phyloP scores from a whole-genome alignment of 2,797 vertebrate genomes.

The Alosa sapidissima region DNA sequence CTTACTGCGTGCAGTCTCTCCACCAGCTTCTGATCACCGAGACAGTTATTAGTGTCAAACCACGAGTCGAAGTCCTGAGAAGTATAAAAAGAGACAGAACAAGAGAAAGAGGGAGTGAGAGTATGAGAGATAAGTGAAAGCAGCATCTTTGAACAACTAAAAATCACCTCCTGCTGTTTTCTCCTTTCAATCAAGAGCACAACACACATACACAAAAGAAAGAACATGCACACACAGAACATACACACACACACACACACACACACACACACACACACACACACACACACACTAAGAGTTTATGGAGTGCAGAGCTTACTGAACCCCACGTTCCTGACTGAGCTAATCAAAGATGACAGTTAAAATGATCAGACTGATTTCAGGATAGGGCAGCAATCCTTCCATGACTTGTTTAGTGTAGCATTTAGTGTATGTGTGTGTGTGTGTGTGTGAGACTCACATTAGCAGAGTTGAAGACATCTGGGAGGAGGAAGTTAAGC shows the following conservation, averaged over 20 bases:
- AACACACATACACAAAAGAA: background rate
- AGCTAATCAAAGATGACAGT: constrained; percentile 7
- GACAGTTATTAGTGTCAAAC: constrained; percentile 90
- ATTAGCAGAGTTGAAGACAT: constrained; percentile 88
- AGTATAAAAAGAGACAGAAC: constrained; percentile 38
- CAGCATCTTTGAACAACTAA: background rate
- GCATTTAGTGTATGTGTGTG: background rate
- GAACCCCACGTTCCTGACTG: constrained; percentile 2
- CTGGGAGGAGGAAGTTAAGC: constrained; percentile 86
- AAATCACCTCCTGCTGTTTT: background rate
- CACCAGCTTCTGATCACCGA: constrained; percentile 87
- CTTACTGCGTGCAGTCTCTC: constrained; percentile 87
- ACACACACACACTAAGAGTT: too few species aligned
- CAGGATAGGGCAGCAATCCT: background rate
- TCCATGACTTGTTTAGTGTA: background rate
- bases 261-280: too few species aligned
- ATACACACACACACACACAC: background rate
- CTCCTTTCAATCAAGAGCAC: background rate
- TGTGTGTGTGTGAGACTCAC: constrained; percentile 66
- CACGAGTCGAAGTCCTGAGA: constrained; percentile 87
- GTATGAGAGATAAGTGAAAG: background rate
- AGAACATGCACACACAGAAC: background rate
- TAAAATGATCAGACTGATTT: background rate
- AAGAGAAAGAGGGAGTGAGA: background rate
- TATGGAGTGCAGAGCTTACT: background rate